phyloP scores from a whole-genome alignment of 2,888 invertebrate species.

The Norana najaformis region DNA sequence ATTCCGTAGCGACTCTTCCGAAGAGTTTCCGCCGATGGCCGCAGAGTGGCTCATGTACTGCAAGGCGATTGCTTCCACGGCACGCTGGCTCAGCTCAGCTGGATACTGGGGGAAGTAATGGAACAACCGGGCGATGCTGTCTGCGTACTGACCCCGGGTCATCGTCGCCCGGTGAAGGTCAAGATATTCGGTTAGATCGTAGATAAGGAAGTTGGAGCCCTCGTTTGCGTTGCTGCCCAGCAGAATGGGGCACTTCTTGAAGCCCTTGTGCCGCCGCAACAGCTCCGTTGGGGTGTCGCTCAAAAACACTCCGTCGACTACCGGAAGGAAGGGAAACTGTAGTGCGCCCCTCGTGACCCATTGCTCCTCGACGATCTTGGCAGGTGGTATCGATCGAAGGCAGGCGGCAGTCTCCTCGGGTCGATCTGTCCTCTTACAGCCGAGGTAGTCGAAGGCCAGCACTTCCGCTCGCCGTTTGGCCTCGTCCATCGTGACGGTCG shows the following conservation, averaged over 20 bases:
- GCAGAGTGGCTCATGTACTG: not conserved
- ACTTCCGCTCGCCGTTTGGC: conserved; percentile 75
- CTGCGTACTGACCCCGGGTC: conserved; percentile 78
- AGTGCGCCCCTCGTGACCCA: conserved; percentile 68
- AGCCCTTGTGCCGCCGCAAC: conserved; percentile 78
- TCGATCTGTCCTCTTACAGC: conserved; percentile 29
- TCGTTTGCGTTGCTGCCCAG: conserved; percentile 94
- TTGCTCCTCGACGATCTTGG: conserved; percentile 40
- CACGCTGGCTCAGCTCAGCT: conserved; percentile 71
- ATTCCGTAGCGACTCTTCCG: conserved; percentile 58
- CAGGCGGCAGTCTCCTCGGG: conserved; percentile 35
- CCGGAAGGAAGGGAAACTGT: conserved; percentile 86
- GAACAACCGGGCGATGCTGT: conserved; percentile 79
- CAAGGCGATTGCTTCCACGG: conserved; percentile 40
- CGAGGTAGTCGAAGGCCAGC: conserved; percentile 67
- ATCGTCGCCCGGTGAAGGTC: conserved; percentile 62
- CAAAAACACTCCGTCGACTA: conserved; percentile 88
- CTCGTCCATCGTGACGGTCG: conserved; percentile 81
- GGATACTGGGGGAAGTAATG: conserved; percentile 68
- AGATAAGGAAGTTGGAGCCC: conserved; percentile 89
- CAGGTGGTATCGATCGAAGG: conserved; percentile 36
- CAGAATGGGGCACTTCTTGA: conserved; percentile 87
- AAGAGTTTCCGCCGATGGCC: not conserved
- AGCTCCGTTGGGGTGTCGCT: conserved; percentile 74
- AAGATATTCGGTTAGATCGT: conserved; percentile 70